Conservation (phyloP, 2,797 vertebrate species). For the Pantherophis vulpinus region DNA sequence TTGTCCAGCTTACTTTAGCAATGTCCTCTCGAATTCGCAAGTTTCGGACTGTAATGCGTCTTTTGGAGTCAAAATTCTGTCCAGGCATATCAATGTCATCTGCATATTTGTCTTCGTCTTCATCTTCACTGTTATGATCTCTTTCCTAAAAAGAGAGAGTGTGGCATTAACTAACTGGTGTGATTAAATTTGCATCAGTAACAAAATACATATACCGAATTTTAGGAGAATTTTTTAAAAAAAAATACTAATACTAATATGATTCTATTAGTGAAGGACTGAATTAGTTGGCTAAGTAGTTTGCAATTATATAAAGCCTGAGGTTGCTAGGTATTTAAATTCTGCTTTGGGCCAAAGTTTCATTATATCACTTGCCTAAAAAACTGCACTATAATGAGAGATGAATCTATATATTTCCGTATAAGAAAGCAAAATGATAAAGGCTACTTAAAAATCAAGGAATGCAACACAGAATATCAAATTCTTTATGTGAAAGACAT, state of each 20-base stretch:
- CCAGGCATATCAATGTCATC: slow-evolving; percentile 99
- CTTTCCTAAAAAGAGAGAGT: slow-evolving; percentile 76
- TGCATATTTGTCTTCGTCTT: slow-evolving; percentile 98
- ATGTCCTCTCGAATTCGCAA: slow-evolving; percentile 96
- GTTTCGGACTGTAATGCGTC: slow-evolving; percentile 96
- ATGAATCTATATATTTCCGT: not conserved
- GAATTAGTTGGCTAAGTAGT: not conserved
- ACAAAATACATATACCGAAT: not conserved
- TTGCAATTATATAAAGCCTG: not conserved
- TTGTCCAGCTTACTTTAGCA: slow-evolving; percentile 84
- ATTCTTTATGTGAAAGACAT: not conserved
- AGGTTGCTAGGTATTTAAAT: not conserved
- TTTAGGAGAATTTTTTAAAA: not conserved
- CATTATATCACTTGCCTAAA: not conserved
- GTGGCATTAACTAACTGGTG: not conserved
- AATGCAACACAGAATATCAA: not conserved
- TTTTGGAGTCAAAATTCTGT: slow-evolving; percentile 98
- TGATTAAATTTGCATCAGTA: not conserved
- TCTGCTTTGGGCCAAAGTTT: not conserved
- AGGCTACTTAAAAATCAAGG: not conserved
- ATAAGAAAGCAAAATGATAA: not conserved
- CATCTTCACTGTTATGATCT: slow-evolving; percentile 95
- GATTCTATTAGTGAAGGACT: not conserved
- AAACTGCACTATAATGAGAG: not conserved
- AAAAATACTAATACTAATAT: not conserved